Conservation (phyloP, 2,888 invertebrate species). For the Rotaria macrura region DNA sequence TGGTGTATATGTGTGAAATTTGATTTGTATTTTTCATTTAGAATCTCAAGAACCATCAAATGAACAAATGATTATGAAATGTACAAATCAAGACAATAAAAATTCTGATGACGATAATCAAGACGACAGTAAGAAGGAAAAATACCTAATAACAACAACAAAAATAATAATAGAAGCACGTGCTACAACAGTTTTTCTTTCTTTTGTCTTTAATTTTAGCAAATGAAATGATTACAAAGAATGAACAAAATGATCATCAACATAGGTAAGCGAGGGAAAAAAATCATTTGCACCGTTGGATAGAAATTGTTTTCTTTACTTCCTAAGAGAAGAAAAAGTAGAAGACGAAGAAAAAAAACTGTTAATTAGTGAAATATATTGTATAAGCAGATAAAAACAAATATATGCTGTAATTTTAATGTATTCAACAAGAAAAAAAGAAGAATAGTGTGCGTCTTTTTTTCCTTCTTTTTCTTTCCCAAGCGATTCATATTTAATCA, state of each 20-base stretch:
- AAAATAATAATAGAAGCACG: too few species aligned
- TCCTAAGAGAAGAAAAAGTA: too few species aligned
- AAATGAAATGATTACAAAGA: neutral
- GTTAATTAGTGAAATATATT: neutral
- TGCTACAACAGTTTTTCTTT: too few species aligned
- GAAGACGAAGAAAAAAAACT: too few species aligned
- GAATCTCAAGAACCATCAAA: neutral
- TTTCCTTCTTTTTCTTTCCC: neutral
- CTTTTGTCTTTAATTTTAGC: neutral
- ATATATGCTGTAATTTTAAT: neutral
- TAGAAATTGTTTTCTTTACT: neutral
- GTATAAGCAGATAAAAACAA: neutral
- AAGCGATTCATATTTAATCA: constrained; percentile 1
- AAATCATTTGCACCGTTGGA: neutral
- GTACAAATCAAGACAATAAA: neutral
- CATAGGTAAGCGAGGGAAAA: neutral
- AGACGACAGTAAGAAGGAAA: neutral
- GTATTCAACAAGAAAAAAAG: neutral
- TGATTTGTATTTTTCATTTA: neutral
- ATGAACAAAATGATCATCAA: neutral
- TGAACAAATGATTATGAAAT: constrained; percentile 7
- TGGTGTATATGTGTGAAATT: neutral
- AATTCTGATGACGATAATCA: constrained; percentile 7
- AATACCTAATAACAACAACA: too few species aligned
- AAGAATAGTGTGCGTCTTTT: neutral